phyloP scores from a whole-genome alignment of 2,797 vertebrate species.

The Clarias fuscus region DNA sequence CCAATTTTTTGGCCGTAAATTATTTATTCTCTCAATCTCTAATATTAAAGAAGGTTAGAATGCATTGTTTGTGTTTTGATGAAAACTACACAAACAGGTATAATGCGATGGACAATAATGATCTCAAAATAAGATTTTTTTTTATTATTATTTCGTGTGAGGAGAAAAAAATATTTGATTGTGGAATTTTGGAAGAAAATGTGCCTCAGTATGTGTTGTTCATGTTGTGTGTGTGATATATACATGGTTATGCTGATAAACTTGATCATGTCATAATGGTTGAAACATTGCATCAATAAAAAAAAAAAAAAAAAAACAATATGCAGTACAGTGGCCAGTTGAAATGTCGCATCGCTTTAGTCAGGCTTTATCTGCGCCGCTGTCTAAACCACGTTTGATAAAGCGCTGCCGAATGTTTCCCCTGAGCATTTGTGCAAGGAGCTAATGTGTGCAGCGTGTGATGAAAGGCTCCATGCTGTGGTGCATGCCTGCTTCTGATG shows the following conservation, averaged over 20 bases:
- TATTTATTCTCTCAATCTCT: too few species aligned
- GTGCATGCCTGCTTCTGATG: constrained; percentile 47
- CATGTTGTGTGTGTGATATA: background rate
- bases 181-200: background rate
- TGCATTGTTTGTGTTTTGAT: background rate
- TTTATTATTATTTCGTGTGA: background rate
- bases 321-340: background rate
- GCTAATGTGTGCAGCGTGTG: constrained; percentile 18
- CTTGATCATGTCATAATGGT: background rate
- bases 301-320: too few species aligned
- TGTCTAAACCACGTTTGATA: background rate
- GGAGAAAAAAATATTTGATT: background rate
- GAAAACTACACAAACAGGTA: background rate
- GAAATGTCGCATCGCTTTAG: too few species aligned
- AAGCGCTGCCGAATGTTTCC: background rate
- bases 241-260: background rate
- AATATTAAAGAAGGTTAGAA: background rate
- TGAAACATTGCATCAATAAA: too few species aligned
- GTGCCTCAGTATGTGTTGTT: background rate
- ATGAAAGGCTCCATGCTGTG: constrained; percentile 50
- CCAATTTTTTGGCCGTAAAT: too few species aligned
- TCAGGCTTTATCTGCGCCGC: background rate
- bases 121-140: too few species aligned
- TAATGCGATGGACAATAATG: background rate
- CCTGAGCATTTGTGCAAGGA: background rate